A percentile compares a stretch with the other conserved stretches of the same genome.
phyloP scores from a whole-genome alignment of 2,888 invertebrate species.

The Dolichomitus sp. region DNA sequence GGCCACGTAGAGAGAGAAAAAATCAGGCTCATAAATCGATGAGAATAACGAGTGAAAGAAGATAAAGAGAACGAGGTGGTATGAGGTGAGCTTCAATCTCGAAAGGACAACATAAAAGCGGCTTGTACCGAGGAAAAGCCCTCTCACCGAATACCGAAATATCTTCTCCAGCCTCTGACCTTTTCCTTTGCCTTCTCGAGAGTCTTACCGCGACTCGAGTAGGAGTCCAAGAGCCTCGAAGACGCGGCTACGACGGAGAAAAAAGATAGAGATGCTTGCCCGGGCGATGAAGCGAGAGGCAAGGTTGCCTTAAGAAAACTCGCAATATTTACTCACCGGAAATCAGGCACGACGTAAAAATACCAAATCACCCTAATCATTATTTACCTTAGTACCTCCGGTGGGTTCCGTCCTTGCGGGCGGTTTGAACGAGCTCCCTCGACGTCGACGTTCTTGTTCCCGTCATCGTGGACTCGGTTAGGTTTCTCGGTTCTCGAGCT shows the following conservation, averaged over 20 bases:
- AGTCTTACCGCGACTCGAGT: slow-evolving; percentile 62
- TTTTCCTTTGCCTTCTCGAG: slow-evolving; percentile 66
- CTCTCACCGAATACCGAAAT: slow-evolving; percentile 67
- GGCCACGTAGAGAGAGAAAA: not conserved
- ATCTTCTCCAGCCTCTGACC: slow-evolving; percentile 60
- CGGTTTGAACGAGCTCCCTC: slow-evolving; percentile 62
- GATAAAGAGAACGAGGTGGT: not conserved
- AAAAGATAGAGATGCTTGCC: slow-evolving; percentile 57
- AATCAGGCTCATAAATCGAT: slow-evolving; percentile 26
- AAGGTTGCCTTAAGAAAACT: slow-evolving; percentile 81
- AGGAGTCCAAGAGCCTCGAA: slow-evolving; percentile 45
- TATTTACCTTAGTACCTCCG: slow-evolving; percentile 82
- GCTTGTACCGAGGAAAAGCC: slow-evolving; percentile 58
- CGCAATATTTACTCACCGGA: slow-evolving; percentile 83
- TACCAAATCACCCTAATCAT: slow-evolving; percentile 84
- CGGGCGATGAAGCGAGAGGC: slow-evolving; percentile 32
- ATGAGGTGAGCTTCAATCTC: slow-evolving; percentile 63
- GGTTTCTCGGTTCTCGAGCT: not conserved
- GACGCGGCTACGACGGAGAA: slow-evolving; percentile 61
- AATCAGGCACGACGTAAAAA: slow-evolving; percentile 84
- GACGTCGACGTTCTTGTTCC: slow-evolving; percentile 38
- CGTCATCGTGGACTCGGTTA: not conserved
- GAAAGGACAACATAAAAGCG: slow-evolving; percentile 68
- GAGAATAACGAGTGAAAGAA: slow-evolving; percentile 37
- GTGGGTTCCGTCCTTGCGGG: slow-evolving; percentile 62